Evolutionary conservation across 2,888 invertebrate genomes (phyloP).

Genomic region (Andrena praecox): DNA sequence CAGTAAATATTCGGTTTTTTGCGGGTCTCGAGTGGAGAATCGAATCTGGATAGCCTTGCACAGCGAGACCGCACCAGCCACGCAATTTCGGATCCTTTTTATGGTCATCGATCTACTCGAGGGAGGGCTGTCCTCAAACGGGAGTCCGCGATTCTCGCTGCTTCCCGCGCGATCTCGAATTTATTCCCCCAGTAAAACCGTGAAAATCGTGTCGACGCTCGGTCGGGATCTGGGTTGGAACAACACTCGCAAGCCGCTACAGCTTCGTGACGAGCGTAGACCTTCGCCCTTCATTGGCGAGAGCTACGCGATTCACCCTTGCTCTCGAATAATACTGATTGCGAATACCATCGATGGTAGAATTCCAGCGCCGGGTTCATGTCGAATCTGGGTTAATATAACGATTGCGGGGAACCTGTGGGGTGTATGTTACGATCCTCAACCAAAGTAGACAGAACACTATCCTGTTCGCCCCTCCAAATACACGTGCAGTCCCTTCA

Average conservation of each 20-base stretch:
- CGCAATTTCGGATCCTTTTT: not conserved
- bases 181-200: not conserved
- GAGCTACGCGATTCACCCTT: no score
- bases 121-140: not conserved
- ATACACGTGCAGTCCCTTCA: no score
- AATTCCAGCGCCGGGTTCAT: no score
- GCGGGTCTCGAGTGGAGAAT: not conserved
- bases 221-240: not conserved
- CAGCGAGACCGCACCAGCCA: not conserved
- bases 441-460: no score
- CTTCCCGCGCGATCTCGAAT: not conserved
- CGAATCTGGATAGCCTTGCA: slow-evolving; percentile 3
- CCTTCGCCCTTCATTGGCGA: no score
- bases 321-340: no score
- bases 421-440: no score
- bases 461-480: no score
- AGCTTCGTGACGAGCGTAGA: no score
- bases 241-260: not conserved
- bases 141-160: not conserved
- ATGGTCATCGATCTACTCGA: not conserved
- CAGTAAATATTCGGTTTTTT: slow-evolving; percentile 27
- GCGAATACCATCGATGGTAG: no score
- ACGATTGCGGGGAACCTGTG: no score
- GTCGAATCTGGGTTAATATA: no score
- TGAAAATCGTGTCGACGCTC: not conserved